Evolutionary conservation across 2,797 vertebrate species (phyloP).

Genomic region (Lerista edwardsae): DNA sequence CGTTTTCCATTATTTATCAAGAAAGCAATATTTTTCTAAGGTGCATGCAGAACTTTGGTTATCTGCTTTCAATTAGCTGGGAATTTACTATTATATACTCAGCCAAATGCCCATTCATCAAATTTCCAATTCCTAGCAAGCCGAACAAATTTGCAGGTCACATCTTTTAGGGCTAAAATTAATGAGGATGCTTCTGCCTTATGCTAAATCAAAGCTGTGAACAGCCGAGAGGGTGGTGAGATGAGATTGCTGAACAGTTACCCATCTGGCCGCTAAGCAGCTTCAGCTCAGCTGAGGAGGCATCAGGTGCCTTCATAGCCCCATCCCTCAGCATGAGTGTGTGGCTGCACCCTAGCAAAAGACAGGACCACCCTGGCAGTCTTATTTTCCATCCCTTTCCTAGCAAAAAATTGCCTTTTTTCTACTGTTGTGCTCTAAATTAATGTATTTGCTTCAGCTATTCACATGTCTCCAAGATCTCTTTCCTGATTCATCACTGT

Average conservation of each 20-base stretch:
- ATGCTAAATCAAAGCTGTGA: conserved; percentile 66
- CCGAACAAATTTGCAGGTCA: conserved; percentile 78
- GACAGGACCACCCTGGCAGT: too few species aligned
- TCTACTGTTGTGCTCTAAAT: too few species aligned
- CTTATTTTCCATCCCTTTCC: too few species aligned
- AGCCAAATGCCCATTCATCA: conserved; percentile 82
- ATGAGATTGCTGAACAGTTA: conserved; percentile 18
- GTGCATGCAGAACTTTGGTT: conserved; percentile 77
- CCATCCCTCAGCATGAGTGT: too few species aligned
- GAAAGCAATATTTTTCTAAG: conserved; percentile 79
- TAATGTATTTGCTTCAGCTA: too few species aligned
- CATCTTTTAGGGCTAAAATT: conserved; percentile 77
- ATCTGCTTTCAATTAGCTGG: conserved; percentile 84
- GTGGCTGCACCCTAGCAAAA: too few species aligned
- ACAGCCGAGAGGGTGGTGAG: conserved; percentile 47
- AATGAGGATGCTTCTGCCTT: conserved; percentile 72
- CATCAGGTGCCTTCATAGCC: too few species aligned
- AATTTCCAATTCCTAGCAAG: conserved; percentile 79
- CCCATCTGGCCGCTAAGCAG: too few species aligned
- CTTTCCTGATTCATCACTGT: too few species aligned
- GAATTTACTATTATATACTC: conserved; percentile 79
- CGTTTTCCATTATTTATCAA: conserved; percentile 79
- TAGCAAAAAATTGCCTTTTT: too few species aligned
- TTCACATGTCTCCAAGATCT: too few species aligned
- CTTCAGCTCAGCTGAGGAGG: too few species aligned